Evolutionary conservation across 2,113 vertebrate genomes (phyloP).

Genomic region (Herpailurus yagouaroundi): DNA sequence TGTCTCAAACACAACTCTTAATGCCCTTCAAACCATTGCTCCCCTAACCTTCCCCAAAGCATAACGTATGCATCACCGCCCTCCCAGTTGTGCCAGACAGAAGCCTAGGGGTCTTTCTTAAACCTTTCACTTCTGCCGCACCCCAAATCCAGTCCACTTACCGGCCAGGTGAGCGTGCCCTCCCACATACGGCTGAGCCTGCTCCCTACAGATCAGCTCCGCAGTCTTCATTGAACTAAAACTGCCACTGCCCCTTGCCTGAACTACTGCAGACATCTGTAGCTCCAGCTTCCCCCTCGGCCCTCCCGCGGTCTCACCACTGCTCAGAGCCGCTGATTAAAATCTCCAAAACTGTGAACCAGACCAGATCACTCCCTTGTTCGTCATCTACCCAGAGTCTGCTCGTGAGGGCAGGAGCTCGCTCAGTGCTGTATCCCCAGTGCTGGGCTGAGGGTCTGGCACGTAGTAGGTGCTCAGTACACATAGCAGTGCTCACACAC

Average conservation of each 20-base stretch:
- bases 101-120: not conserved
- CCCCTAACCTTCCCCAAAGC: not conserved
- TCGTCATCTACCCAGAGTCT: not conserved
- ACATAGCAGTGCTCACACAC: no score
- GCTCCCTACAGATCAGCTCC: not conserved
- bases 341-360: not conserved
- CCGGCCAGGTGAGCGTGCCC: not conserved
- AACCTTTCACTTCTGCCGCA: not conserved
- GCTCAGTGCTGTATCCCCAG: not conserved
- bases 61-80: fast-evolving
- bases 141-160: not conserved
- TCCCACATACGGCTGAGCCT: not conserved
- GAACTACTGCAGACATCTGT: not conserved
- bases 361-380: not conserved
- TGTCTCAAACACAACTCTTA: not conserved
- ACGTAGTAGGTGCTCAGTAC: not conserved
- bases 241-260: not conserved
- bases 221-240: fast-evolving
- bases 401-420: no score
- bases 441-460: fast-evolving
- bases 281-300: not conserved
- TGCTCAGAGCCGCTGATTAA: not conserved
- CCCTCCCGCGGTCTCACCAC: not conserved
- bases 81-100: not conserved
- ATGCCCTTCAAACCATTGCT: not conserved